Conservation (phyloP, 2,113 vertebrate species). For the Cercocebus atys region DNA sequence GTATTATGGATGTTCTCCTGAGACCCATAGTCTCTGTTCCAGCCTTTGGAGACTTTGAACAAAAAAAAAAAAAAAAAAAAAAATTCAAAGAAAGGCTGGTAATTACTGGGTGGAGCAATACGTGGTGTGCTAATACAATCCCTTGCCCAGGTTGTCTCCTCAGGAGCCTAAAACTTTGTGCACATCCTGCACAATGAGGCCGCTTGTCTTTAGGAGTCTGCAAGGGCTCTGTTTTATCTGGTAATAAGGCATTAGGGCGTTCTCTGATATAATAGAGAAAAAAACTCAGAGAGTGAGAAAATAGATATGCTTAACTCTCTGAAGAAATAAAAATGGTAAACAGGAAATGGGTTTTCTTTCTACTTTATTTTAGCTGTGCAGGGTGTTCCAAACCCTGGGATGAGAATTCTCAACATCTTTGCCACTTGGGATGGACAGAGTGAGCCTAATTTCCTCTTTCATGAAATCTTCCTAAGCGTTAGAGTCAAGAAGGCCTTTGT, state of each 20-base stretch:
- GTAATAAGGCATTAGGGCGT: conserved; percentile 16
- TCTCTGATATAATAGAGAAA: conserved; percentile 55
- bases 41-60: background rate
- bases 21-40: background rate
- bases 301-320: background rate
- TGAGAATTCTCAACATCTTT: conserved; percentile 2
- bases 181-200: background rate
- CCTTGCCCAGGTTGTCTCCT: background rate
- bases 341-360: conserved; percentile 72
- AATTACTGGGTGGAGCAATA: background rate
- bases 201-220: background rate
- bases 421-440: conserved; percentile 33
- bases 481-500: conserved; percentile 28
- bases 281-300: conserved; percentile 39
- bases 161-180: background rate
- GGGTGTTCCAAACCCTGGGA: background rate
- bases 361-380: conserved; percentile 41
- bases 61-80: background rate
- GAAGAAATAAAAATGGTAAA: conserved; percentile 68
- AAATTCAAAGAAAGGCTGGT: conserved; percentile 19
- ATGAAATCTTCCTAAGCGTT: conserved; percentile 57
- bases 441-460: conserved; percentile 52
- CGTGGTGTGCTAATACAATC: background rate
- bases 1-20: background rate
- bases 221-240: background rate